Base-by-base conservation (phyloP, 2,888 invertebrate species). In the Lithophane ornitopus region DNA sequence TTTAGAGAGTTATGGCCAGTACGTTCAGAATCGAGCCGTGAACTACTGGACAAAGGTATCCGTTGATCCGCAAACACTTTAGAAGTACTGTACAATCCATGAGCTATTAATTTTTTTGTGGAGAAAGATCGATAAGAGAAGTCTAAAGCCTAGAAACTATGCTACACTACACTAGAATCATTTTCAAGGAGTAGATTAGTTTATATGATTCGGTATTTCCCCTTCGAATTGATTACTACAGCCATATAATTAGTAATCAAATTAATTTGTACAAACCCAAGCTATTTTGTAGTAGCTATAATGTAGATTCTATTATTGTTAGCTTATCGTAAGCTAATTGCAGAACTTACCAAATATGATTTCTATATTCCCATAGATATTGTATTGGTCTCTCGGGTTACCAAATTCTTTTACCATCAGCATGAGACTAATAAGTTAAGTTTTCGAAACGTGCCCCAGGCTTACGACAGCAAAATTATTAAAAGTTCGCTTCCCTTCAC, bases 1-100 rank as follows among this genome's bases (percentile, higher is more conserved):
- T 92, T 91, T 94, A 94, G 92, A 89, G 62, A 90, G 76, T 88
- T 91, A 91, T 90, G 90, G 89, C 89, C 89, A 90, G 91, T 91
- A 91, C 89, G 88, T 86, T 87, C 85, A 82, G 89, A 87, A 86
- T 85, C 87, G 85, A 82, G 87, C 82, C 87, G 89, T 90, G 87
- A 89, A 90, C 86, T 85, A 85, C 87, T 90, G 89, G 89, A 90
- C 91, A 90, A 91, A 90, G 89, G 90, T 90, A 84, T 79, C 76
- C 76, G 74, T 59, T 81, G 76, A 70, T 76, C 70, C 19, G 62
- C 63, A 41, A 70, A 74, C 46, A 74, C 74, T 82, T 77, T 70
- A 58, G 66, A 78, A 74, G 63, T 70, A 70, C 58, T 80, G 56
- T 28, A 56, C 34, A 54, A 67, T 66, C 39, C 16, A 68, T 49